A percentile compares a stretch with the other conserved stretches of the same genome.
These are phyloP conservation scores for Abrostola triplasia DNA, from an alignment of 2,888 invertebrate genomes.

Conservation along the genomic window DNA sequence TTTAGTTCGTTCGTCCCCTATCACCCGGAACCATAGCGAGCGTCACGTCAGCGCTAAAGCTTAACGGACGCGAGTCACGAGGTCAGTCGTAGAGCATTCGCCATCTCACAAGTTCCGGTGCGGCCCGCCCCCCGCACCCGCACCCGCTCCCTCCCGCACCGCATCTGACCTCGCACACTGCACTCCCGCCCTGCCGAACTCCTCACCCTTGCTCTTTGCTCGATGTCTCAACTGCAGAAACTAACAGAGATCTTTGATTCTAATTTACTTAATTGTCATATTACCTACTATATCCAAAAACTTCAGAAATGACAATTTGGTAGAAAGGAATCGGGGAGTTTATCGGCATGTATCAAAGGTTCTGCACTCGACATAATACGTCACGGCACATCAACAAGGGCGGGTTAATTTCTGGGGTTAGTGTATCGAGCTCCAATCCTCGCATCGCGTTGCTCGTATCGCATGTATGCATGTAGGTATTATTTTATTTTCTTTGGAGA, in stretches of 20 bases:
- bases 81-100: conserved; percentile 87
- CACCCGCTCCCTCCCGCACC: conserved; percentile 51
- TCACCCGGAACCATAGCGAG: conserved; percentile 78
- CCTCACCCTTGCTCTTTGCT: conserved; percentile 57
- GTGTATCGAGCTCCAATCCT: conserved; percentile 58
- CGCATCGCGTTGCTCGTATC: conserved; percentile 56
- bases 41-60: conserved; percentile 74
- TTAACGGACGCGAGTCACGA: conserved; percentile 79
- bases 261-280: conserved; percentile 26
- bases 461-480: conserved; percentile 56
- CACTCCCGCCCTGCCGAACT: conserved; percentile 59
- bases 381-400: conserved; percentile 34
- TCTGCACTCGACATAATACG: conserved; percentile 22
- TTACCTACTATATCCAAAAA: conserved; percentile 6
- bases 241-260: conserved; percentile 48
- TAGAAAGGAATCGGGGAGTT: conserved; percentile 38
- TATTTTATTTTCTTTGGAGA: conserved; percentile 43
- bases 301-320: conserved; percentile 31
- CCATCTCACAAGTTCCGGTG: conserved; percentile 89
- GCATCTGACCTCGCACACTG: conserved; percentile 64
- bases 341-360: conserved; percentile 37
- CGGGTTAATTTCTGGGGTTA: conserved; percentile 49
- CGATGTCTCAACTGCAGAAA: conserved; percentile 53
- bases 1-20: conserved; percentile 75
- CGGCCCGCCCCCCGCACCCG: conserved; percentile 63